Base-by-base conservation (phyloP, 1,140 invertebrate genomes). In the Papilio xuthus region DNA sequence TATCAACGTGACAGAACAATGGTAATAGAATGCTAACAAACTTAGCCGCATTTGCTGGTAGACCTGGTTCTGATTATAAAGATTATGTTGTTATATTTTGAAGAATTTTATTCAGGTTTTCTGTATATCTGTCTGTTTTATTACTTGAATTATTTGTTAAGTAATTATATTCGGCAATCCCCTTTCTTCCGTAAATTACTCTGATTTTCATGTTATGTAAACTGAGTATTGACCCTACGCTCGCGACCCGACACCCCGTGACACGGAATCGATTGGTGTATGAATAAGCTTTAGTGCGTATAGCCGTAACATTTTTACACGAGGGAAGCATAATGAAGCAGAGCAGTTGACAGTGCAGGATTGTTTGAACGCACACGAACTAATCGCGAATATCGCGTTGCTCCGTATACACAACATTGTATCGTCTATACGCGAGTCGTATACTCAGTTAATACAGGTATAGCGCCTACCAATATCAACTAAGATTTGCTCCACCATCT, bases 171-270 rank as follows among this genome's bases (percentile, higher is more conserved):
- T 63, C 4, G 12, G 2, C 3, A 26, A 63, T 1, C 10, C 1
- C 10, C 12, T 67, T 6, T 67, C 26, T 4, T 28, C 26, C 1
- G 13, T 67, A 67, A 67, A 67, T 32, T 67, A 67, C 18, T 28
- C 1, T 67, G 23, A 67, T 28, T 67, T 67, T 15, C 4, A 28
- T 28, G 4, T 67, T 67, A 67, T 18, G 60, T 44, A 26, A 44
- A 47, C 41, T 28, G 18, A n/a, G 9, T 73, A 73, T 42, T 26
- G 71, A 73, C 42, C 42, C 71, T 26, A 47, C 7, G 10, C 20
- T 79, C 70, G 79, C 71, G 60, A 80, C 81, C 82, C 82, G 83
- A 81, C 82, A 83, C 77, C 80, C 80, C 79, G 77, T 85, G 81
- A 80, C 82, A 81, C 78, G 77, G 78, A 74, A 84, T 82, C 81